phyloP scores from a whole-genome alignment of 2,888 invertebrate genomes.

The Pristionchus japonicus region DNA sequence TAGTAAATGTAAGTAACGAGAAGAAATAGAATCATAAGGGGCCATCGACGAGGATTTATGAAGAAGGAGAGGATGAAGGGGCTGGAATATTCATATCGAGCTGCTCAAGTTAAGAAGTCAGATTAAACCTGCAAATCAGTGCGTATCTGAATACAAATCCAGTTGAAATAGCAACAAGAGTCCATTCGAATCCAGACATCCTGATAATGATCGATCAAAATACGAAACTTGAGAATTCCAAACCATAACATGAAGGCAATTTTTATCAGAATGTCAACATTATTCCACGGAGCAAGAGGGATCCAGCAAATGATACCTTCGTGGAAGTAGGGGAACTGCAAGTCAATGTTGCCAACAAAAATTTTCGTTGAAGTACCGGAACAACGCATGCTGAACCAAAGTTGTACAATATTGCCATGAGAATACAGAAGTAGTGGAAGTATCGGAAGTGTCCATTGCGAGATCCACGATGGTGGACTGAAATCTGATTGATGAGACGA shows the following conservation, averaged over 20 bases:
- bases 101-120: background rate
- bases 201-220: no score
- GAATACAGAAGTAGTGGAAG: background rate
- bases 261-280: background rate
- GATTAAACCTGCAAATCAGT: background rate
- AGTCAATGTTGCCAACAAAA: no score
- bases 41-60: background rate
- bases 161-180: background rate
- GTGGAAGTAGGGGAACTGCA: background rate
- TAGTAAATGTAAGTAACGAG: background rate
- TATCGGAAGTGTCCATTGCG: conserved; percentile 1
- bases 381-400: background rate
- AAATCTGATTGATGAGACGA: background rate
- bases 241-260: background rate
- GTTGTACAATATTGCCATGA: background rate
- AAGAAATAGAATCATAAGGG: background rate
- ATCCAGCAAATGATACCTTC: background rate
- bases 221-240: no score
- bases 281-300: background rate
- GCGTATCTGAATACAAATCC: conserved; percentile 24
- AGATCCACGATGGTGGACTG: background rate
- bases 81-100: background rate
- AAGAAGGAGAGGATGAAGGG: conserved; percentile 2
- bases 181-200: conserved; percentile 19
- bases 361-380: background rate